phyloP scores from a whole-genome alignment of 2,888 invertebrate species.

The Pemphredon lugubris region DNA sequence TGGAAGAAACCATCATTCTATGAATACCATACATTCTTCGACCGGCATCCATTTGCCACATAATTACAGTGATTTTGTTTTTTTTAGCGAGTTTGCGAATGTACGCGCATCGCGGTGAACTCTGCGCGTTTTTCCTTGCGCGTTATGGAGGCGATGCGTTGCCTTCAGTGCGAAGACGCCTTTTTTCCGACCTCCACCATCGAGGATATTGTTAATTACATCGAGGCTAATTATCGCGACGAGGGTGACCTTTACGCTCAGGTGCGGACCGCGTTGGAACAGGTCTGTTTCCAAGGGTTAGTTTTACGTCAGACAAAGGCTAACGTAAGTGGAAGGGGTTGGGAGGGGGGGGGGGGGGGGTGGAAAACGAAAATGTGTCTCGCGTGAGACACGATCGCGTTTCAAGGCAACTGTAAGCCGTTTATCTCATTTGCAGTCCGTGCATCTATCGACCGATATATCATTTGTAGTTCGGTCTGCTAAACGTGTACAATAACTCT shows the following conservation, averaged over 20 bases:
- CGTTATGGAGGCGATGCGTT: slow-evolving; percentile 71
- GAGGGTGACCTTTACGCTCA: slow-evolving; percentile 70
- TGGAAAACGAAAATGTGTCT: slow-evolving; percentile 37
- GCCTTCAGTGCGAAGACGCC: slow-evolving; percentile 46
- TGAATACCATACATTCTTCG: too few relatives aligned
- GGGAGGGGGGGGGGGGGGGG: background rate
- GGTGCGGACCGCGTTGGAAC: slow-evolving; percentile 67
- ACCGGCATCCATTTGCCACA: too few relatives aligned
- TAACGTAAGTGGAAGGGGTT: background rate
- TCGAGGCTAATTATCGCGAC: slow-evolving; percentile 57
- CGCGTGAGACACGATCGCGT: slow-evolving; percentile 58
- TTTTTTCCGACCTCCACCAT: slow-evolving; percentile 37
- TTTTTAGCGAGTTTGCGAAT: slow-evolving; percentile 24
- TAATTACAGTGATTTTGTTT: too few relatives aligned
- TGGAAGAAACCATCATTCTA: too few relatives aligned
- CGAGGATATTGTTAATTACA: slow-evolving; percentile 65
- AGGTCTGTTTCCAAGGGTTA: slow-evolving; percentile 68
- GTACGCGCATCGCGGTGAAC: slow-evolving; percentile 47
- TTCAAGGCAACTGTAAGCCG: slow-evolving; percentile 50
- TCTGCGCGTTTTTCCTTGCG: slow-evolving; percentile 66
- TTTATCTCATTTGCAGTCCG: slow-evolving; percentile 46
- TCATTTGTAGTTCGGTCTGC: slow-evolving; percentile 18
- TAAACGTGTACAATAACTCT: too few relatives aligned
- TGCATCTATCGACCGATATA: slow-evolving; percentile 58
- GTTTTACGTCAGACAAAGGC: slow-evolving; percentile 39